Base-by-base conservation (phyloP, 2,113 vertebrate genomes). In the Corapipo altera region DNA sequence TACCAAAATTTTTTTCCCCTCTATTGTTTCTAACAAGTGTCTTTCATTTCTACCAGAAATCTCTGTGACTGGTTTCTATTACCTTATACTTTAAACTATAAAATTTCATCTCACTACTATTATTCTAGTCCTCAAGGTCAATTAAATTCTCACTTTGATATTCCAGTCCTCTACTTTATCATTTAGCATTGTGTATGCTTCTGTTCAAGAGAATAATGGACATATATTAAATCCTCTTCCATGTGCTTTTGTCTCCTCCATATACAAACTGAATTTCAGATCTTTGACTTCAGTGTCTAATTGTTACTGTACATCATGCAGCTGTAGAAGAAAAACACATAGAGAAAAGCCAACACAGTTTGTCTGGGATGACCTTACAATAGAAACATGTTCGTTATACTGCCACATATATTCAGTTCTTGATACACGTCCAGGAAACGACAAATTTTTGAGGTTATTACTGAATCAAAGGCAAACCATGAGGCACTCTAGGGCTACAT, bases 31-130 rank as follows among this genome's bases (percentile, higher is more conserved):
- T 92, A 64, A 86, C 62, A 28, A 64, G 61, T 51, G 59, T 51
- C 86, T 95, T 92, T 89, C 37, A 74, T 92, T 88, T 86, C 85
- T 83, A 79, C 20, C 55, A 96, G 59, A 74, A 95, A 91, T 77
- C 35, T 26, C 43, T 71, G 35, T 74, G 51, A 48, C 46, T 88
- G 27, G 23, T 88, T 93, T 92, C 72, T 54, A 39, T 91, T 92
- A 78, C 82, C 43, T 74, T 88, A 51, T 62, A 43, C 18, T 93
- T 84, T 12, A 86, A 77, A 54, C 33, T 89, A 33, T 88, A 85
- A 59, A 66, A 73, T 96, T 76, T 88, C 37, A 75, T 51, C 72
- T 84, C 39, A 17, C 55, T 88, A 10, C 43, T 89, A 4, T 82
- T 92, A 72, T 39, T 85, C 22, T 84, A 46, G 75, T 84, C 51